Evolutionary conservation across 2,888 invertebrate genomes (phyloP).

Genomic region (Tenthredo notha): DNA sequence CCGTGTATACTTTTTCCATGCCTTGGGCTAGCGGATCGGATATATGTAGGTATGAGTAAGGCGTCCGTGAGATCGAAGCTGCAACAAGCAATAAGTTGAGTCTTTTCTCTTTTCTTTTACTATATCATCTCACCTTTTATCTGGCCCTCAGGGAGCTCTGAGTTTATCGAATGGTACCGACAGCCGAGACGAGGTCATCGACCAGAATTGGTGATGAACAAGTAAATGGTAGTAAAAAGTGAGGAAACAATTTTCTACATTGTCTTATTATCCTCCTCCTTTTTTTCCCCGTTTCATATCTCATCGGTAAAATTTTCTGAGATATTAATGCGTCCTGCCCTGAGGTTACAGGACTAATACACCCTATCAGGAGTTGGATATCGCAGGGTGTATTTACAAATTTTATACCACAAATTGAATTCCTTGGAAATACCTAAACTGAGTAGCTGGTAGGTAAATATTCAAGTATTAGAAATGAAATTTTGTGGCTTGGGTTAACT

Average conservation of each 20-base stretch:
- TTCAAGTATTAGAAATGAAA: not conserved
- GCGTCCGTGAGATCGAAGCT: not conserved
- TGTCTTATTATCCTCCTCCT: no score
- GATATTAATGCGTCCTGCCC: conserved; percentile 30
- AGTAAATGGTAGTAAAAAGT: not conserved
- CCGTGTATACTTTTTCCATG: not conserved
- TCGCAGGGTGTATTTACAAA: not conserved
- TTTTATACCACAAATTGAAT: conserved; percentile 31
- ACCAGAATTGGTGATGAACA: conserved; percentile 25
- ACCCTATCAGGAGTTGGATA: not conserved
- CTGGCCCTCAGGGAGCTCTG: conserved; percentile 15
- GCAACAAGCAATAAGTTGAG: conserved; percentile 46
- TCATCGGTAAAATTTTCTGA: not conserved
- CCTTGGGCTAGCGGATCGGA: not conserved
- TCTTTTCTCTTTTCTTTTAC: not conserved
- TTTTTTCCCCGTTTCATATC: not conserved
- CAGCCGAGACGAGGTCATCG: conserved; percentile 5
- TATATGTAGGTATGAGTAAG: not conserved
- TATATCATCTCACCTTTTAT: not conserved
- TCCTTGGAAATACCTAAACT: not conserved
- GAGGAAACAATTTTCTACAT: conserved; percentile 28
- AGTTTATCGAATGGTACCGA: conserved; percentile 30
- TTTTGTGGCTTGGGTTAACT: not conserved
- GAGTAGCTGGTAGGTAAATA: not conserved
- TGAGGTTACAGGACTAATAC: conserved; percentile 14